phyloP scores from a whole-genome alignment of 1,140 invertebrate genomes.

The Sarcophaga peregrina region DNA sequence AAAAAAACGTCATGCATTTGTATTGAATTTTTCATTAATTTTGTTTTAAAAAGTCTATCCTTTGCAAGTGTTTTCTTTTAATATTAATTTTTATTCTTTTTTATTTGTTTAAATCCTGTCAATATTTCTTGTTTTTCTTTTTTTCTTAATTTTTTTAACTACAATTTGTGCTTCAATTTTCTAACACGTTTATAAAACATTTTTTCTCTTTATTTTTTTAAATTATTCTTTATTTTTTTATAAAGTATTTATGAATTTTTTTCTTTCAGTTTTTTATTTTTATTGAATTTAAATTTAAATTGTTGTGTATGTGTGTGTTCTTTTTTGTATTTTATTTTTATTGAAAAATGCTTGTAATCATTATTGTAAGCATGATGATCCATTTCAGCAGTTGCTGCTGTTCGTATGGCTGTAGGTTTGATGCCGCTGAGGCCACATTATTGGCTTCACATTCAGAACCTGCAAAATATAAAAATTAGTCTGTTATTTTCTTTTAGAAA shows the following conservation, averaged over 20 bases:
- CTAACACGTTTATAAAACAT: not conserved
- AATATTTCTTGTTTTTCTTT: too few species aligned
- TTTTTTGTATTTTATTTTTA: not conserved
- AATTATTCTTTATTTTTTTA: not conserved
- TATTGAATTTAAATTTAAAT: constrained; percentile 3
- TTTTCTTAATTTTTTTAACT: not conserved
- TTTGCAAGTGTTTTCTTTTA: constrained; percentile 16
- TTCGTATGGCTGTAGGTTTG: too few species aligned
- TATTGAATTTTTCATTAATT: not conserved
- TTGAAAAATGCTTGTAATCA: constrained; percentile 31
- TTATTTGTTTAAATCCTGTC: not conserved
- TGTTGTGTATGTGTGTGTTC: not conserved
- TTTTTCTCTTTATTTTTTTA: not conserved
- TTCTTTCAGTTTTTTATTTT: constrained; percentile 17
- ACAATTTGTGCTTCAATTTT: constrained; percentile 8
- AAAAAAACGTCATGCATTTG: not conserved
- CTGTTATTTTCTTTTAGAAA: constrained; percentile 34
- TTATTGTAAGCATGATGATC: constrained; percentile 30
- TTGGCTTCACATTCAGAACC: constrained; percentile 35
- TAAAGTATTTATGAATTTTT: constrained; percentile 8
- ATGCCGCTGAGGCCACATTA: not conserved
- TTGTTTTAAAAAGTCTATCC: not conserved
- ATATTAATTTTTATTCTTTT: not conserved
- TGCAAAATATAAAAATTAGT: constrained; percentile 37
- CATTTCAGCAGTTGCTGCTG: not conserved